These are phyloP conservation scores for Prosopocoilus inquinatus DNA, from an alignment of 2,888 invertebrate genomes.

Conservation along the genomic window DNA sequence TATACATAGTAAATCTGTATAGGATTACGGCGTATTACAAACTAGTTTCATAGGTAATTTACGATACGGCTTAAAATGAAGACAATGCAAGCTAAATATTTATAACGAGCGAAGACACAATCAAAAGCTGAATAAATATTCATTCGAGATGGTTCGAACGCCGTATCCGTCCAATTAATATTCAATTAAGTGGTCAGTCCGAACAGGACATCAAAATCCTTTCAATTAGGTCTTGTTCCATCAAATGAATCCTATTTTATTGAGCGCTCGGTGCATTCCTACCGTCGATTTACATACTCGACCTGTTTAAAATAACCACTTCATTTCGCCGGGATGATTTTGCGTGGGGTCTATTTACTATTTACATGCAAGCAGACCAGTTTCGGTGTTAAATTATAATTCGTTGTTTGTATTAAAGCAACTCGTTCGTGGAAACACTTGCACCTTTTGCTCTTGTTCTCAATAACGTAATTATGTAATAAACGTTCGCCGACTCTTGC, in stretches of 20 bases:
- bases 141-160: slow-evolving; percentile 1
- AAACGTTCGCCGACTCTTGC: too few species aligned
- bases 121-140: not conserved
- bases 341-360: slow-evolving; percentile 20
- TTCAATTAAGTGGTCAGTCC: slow-evolving; percentile 33
- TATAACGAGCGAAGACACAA: not conserved
- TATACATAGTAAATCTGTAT: too few species aligned
- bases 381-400: slow-evolving; percentile 20
- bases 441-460: too few species aligned
- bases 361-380: slow-evolving; percentile 19
- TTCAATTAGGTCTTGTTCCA: slow-evolving; percentile 36
- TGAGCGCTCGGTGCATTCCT: slow-evolving; percentile 28
- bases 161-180: slow-evolving; percentile 30
- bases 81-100: too few species aligned
- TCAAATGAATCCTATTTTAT: slow-evolving; percentile 30
- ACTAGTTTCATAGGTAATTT: slow-evolving; percentile 1
- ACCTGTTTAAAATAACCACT: slow-evolving; percentile 28
- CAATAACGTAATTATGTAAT: too few species aligned
- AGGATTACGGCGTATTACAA: not conserved
- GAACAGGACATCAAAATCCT: slow-evolving; percentile 33
- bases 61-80: not conserved
- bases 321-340: slow-evolving; percentile 18
- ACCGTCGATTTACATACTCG: slow-evolving; percentile 36
- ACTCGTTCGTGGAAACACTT: slow-evolving; percentile 13
- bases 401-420: slow-evolving; percentile 14